These are phyloP conservation scores for Parazoanthus swiftii DNA, from an alignment of 92 coral and sea anemone species.

Conservation along the genomic window DNA sequence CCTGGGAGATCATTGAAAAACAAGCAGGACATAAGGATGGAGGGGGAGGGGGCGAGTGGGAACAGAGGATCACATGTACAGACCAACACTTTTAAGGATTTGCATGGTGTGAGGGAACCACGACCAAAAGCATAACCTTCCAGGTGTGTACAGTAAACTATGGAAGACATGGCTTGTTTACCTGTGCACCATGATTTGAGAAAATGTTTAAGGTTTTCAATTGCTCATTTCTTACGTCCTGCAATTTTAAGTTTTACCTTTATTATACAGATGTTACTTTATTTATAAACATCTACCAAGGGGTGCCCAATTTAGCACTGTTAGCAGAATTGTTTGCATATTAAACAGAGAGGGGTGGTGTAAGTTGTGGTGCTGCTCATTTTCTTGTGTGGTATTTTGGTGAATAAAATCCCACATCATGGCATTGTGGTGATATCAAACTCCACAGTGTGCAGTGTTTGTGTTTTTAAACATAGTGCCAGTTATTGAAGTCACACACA, in stretches of 20 bases:
- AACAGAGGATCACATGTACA: neutral
- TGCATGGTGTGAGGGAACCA: neutral
- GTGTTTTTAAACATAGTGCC: too few species aligned
- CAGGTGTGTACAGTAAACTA: neutral
- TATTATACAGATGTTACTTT: neutral
- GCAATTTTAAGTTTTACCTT: conserved; percentile 1
- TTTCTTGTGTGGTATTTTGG: too few species aligned
- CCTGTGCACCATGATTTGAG: neutral
- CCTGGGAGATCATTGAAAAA: too few species aligned
- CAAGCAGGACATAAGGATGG: neutral
- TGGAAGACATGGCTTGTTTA: neutral
- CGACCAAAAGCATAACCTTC: conserved; percentile 15
- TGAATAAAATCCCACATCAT: too few species aligned
- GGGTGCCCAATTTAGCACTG: neutral
- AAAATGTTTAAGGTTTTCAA: conserved; percentile 1
- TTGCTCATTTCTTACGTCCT: neutral
- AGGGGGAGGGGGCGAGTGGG: conserved; percentile 1
- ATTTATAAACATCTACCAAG: neutral
- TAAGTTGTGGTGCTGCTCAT: too few species aligned
- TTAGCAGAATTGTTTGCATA: conserved; percentile 6
- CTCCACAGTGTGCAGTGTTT: too few species aligned
- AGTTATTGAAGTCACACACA: too few species aligned
- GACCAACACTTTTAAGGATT: neutral
- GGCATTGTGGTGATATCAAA: too few species aligned
- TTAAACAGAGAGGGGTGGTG: too few species aligned